phyloP scores from a whole-genome alignment of 2,888 invertebrate genomes.

The Galerucella calmariensis region DNA sequence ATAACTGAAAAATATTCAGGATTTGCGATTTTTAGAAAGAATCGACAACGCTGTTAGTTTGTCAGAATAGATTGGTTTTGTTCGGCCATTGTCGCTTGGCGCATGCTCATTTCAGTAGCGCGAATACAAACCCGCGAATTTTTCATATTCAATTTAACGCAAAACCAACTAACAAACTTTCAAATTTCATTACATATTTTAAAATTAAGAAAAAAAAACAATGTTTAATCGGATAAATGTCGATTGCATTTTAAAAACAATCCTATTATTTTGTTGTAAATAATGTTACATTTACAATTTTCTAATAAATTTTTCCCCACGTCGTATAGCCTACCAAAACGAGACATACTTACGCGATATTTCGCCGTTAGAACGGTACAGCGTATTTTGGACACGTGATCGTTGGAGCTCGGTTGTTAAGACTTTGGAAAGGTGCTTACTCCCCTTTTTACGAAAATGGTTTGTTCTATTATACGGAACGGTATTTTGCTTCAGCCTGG shows the following conservation, averaged over 20 bases:
- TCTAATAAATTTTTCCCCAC: conserved; percentile 50
- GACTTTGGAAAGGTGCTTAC: conserved; percentile 59
- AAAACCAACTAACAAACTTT: conserved; percentile 45
- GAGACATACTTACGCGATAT: conserved; percentile 46
- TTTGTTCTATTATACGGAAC: conserved; percentile 62
- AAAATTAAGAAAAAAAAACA: conserved; percentile 3
- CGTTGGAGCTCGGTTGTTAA: conserved; percentile 54
- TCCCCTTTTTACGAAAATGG: conserved; percentile 64
- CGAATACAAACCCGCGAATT: conserved; percentile 49
- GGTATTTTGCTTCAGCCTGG: conserved; percentile 59
- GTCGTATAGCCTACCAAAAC: conserved; percentile 46
- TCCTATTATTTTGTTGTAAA: conserved; percentile 25
- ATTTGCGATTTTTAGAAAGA: neutral
- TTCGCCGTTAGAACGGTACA: conserved; percentile 43
- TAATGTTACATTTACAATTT: conserved; percentile 36
- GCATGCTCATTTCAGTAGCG: conserved; percentile 46
- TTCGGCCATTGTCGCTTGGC: conserved; percentile 45
- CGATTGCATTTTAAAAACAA: neutral
- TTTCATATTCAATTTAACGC: conserved; percentile 41
- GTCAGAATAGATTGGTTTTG: conserved; percentile 18
- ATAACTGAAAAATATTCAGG: neutral
- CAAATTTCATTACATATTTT: conserved; percentile 15
- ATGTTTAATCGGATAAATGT: neutral
- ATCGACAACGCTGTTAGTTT: neutral
- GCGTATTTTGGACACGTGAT: conserved; percentile 53